Evolutionary conservation across 2,797 vertebrate species (phyloP).

Genomic region (Kryptolebias ocellatus): DNA sequence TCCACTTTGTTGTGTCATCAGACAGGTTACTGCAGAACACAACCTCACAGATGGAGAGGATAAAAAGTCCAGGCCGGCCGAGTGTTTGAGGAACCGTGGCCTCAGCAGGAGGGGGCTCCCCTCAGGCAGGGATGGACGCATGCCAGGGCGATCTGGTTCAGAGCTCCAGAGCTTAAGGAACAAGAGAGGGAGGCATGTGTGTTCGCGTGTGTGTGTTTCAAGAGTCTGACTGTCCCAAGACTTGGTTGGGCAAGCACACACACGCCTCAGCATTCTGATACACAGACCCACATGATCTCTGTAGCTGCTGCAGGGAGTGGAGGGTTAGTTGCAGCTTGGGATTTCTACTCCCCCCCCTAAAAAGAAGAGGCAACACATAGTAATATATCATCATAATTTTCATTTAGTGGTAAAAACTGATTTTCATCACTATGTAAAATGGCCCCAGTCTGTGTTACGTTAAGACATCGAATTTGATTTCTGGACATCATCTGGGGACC

Average conservation of each 20-base stretch:
- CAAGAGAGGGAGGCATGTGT: constrained; percentile 36
- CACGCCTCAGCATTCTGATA: constrained; percentile 57
- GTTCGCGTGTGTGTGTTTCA: constrained; percentile 25
- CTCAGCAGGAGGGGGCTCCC: constrained; percentile 63
- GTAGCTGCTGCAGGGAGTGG: constrained; percentile 34
- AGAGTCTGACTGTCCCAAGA: constrained; percentile 62
- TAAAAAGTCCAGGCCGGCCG: constrained; percentile 55
- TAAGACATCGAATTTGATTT: no score
- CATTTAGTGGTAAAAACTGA: no score
- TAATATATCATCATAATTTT: no score
- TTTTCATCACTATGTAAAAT: no score
- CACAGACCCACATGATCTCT: constrained; percentile 31
- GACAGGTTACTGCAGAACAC: constrained; percentile 60
- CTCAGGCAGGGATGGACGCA: constrained; percentile 54
- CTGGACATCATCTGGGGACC: no score
- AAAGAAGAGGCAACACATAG: constrained; percentile 17
- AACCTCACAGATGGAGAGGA: constrained; percentile 62
- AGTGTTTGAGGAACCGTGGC: constrained; percentile 50
- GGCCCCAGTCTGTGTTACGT: no score
- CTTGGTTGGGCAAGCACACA: constrained; percentile 71
- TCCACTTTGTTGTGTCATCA: constrained; percentile 43
- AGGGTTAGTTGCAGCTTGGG: constrained; percentile 39
- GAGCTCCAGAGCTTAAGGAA: constrained; percentile 42
- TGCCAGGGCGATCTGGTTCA: constrained; percentile 48
- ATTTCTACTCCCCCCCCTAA: constrained; percentile 45